phyloP scores from a whole-genome alignment of 2,888 invertebrate species.

The Eilema griseolum region DNA sequence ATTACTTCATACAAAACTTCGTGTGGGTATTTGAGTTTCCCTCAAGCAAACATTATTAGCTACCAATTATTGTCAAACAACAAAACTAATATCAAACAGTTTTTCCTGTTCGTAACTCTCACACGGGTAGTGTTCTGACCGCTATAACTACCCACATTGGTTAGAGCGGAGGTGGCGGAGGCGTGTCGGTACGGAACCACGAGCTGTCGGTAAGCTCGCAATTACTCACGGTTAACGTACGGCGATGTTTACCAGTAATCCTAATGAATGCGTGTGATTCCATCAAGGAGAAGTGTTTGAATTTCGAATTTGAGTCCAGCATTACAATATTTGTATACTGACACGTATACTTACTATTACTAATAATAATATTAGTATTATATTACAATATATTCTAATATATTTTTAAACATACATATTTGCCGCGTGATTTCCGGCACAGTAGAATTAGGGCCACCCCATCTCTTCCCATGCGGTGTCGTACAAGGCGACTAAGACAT shows the following conservation, averaged over 20 bases:
- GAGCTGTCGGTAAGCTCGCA: conserved; percentile 64
- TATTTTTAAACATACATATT: too few species aligned
- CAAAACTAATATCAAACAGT: conserved; percentile 27
- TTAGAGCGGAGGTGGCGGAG: conserved; percentile 27
- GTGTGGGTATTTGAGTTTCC: conserved; percentile 12
- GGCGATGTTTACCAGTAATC: conserved; percentile 62
- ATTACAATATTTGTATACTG: neutral
- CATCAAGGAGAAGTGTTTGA: conserved; percentile 25
- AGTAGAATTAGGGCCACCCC: too few species aligned
- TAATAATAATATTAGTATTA: too few species aligned
- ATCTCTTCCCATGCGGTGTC: too few species aligned
- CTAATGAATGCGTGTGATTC: conserved; percentile 57
- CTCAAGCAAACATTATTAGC: conserved; percentile 21
- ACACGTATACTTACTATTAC: too few species aligned
- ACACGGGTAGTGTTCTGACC: conserved; percentile 10
- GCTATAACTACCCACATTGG: conserved; percentile 27
- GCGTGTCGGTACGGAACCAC: conserved; percentile 49
- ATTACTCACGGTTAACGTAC: conserved; percentile 74
- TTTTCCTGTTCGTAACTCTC: conserved; percentile 25
- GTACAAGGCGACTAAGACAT: too few species aligned
- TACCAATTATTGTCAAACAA: conserved; percentile 30
- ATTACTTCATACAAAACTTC: conserved; percentile 5
- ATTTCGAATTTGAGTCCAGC: conserved; percentile 2
- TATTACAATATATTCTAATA: too few species aligned
- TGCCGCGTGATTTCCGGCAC: too few species aligned